Percentiles rank a stretch among this genome's conserved stretches.
Evolutionary conservation across 2,113 vertebrate genomes (phyloP).

Genomic region (Apodemus sylvaticus): DNA sequence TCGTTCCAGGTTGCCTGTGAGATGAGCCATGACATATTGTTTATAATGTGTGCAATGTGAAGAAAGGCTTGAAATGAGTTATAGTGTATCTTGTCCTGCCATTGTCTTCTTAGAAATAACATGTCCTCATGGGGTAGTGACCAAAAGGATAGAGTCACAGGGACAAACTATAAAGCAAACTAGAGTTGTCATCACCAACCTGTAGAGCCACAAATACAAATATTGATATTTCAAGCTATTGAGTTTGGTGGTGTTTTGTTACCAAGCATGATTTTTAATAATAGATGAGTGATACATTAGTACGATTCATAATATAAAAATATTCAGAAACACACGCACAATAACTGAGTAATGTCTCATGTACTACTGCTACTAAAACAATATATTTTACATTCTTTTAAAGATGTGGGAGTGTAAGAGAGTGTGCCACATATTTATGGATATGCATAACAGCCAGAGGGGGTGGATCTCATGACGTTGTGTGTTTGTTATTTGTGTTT

Average conservation of each 20-base stretch:
- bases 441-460: not conserved
- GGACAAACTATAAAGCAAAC: not conserved
- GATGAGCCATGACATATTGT: not conserved
- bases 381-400: not conserved
- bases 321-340: not conserved
- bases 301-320: not conserved
- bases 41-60: not conserved
- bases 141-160: not conserved
- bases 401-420: rapidly evolving
- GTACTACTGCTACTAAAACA: not conserved
- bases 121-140: not conserved
- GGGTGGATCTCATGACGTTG: not conserved
- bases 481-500: no score
- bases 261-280: not conserved
- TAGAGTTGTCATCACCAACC: not conserved
- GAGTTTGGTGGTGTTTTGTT: not conserved
- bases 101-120: not conserved
- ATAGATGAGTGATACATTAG: not conserved
- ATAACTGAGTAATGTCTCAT: not conserved
- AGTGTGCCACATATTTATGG: not conserved
- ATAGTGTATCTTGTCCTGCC: not conserved
- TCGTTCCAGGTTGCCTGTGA: not conserved
- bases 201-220: not conserved
- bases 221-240: not conserved
- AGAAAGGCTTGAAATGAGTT: not conserved